Percentiles rank a stretch among this genome's conserved stretches.
These are phyloP conservation scores for Oscheius sp. DNA, from an alignment of 1,140 invertebrate species.

Conservation along the genomic window DNA sequence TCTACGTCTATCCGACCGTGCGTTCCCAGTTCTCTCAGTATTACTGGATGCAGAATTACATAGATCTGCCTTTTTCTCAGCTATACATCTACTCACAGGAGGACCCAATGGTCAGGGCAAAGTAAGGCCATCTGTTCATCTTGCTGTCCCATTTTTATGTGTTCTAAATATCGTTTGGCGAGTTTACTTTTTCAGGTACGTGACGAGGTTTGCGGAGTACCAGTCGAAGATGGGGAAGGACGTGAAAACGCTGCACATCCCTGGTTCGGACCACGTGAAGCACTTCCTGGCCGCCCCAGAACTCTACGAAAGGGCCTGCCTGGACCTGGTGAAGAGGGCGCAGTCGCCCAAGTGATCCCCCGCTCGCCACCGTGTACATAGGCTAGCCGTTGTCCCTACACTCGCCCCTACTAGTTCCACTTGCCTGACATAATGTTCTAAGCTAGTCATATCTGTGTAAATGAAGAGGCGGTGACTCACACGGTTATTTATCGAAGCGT, in stretches of 20 bases:
- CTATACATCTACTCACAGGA: constrained; percentile 24
- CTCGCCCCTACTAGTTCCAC: no score
- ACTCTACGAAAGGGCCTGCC: constrained; percentile 11
- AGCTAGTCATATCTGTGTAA: no score
- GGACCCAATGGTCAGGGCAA: constrained; percentile 22
- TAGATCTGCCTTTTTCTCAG: constrained; percentile 13
- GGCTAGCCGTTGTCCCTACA: no score
- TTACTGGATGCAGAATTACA: constrained; percentile 24
- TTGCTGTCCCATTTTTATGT: neutral
- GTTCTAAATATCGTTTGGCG: neutral
- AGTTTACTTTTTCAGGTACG: constrained; percentile 18
- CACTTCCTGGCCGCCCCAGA: constrained; percentile 17
- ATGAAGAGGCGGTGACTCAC: no score
- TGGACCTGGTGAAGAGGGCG: constrained; percentile 11
- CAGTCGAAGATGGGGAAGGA: neutral
- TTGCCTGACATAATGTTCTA: no score
- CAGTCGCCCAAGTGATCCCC: no score
- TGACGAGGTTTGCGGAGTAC: neutral
- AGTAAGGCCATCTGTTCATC: constrained; percentile 4
- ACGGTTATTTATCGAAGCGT: no score
- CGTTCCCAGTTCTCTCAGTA: constrained; percentile 18
- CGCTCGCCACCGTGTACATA: no score
- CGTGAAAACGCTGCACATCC: constrained; percentile 4
- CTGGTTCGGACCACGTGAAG: constrained; percentile 23
- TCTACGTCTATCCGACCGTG: constrained; percentile 1